A percentile compares a stretch with the other conserved stretches of the same genome.
Evolutionary conservation across 1,140 invertebrate species (phyloP).

Genomic region (Eriocheir sinensis): DNA sequence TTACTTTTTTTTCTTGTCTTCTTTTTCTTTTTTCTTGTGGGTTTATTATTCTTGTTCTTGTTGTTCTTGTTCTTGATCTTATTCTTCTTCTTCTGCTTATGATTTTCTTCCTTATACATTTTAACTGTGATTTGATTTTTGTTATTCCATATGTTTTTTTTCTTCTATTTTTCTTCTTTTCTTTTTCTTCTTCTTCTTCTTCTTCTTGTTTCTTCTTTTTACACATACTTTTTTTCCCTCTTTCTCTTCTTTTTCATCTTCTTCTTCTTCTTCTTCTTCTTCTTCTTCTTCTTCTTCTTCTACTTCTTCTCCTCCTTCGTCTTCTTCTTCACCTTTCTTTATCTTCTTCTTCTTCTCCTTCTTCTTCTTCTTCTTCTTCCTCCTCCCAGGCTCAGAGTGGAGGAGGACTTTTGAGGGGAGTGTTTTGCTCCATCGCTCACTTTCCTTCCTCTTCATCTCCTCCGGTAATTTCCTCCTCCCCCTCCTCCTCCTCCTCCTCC

Average conservation of each 20-base stretch:
- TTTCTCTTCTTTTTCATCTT: background rate
- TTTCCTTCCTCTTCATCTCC: background rate
- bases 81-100: no score
- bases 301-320: no score
- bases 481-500: conserved; percentile 14
- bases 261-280: no score
- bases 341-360: background rate
- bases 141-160: no score
- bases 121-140: no score
- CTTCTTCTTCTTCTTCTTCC: conserved; percentile 1
- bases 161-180: background rate
- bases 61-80: no score
- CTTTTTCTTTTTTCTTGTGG: no score
- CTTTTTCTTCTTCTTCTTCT: background rate
- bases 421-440: conserved; percentile 29
- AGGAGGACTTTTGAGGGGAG: background rate
- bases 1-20: no score
- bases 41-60: no score
- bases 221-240: background rate
- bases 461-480: conserved; percentile 5
- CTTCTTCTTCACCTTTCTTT: background rate
- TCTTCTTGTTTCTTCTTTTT: background rate
- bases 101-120: no score
- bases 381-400: background rate
- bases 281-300: background rate